phyloP scores from a whole-genome alignment of 2,888 invertebrate species.

The Leptogaster cylindrica region DNA sequence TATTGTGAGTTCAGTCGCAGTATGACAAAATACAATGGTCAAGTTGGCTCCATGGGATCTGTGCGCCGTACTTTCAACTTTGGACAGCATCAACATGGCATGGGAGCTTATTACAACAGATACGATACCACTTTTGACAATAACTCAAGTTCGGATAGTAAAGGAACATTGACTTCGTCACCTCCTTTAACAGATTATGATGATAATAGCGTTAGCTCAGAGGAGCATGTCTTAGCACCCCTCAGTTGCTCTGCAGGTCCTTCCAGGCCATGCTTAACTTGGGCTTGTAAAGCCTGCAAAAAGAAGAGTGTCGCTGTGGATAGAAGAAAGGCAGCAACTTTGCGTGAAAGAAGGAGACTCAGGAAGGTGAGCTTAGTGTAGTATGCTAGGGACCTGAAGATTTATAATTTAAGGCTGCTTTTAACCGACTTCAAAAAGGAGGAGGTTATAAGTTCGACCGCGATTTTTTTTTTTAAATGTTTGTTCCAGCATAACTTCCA shows the following conservation, averaged over 20 bases:
- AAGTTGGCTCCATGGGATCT: no score
- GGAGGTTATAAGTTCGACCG: no score
- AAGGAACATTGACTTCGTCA: slow-evolving; percentile 50
- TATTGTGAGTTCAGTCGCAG: no score
- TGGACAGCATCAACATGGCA: slow-evolving; percentile 39
- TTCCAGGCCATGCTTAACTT: slow-evolving; percentile 81
- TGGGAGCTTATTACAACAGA: slow-evolving; percentile 23
- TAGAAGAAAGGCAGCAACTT: slow-evolving; percentile 94
- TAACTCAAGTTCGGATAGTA: slow-evolving; percentile 33
- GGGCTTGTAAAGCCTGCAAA: slow-evolving; percentile 98
- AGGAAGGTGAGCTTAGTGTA: slow-evolving; percentile 77
- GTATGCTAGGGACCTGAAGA: not conserved
- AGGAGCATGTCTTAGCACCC: slow-evolving; percentile 62
- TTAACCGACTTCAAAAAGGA: no score
- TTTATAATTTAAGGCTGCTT: not conserved
- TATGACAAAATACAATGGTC: slow-evolving; percentile 43
- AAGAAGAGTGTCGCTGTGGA: slow-evolving; percentile 95
- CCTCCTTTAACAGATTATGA: slow-evolving; percentile 60
- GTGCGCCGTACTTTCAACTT: no score
- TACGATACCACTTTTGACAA: slow-evolving; percentile 33
- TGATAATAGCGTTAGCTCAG: slow-evolving; percentile 60
- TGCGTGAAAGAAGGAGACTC: slow-evolving; percentile 89
- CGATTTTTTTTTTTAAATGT: no score
- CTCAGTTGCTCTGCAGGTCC: slow-evolving; percentile 62
- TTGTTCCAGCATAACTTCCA: no score